These are phyloP conservation scores for Magallana ariakensis DNA, from an alignment of 1,140 invertebrate species.

Conservation along the genomic window DNA sequence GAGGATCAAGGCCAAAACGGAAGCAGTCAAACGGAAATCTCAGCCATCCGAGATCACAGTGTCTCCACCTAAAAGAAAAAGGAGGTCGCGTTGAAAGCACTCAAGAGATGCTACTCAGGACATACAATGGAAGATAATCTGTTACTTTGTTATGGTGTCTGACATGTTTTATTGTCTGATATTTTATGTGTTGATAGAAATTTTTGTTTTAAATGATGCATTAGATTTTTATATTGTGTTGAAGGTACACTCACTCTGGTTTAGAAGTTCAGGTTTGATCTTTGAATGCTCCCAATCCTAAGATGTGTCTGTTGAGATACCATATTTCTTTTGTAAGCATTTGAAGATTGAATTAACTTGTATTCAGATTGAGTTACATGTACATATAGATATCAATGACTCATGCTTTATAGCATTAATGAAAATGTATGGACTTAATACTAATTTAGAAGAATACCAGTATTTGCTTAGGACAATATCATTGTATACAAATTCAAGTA, in stretches of 20 bases:
- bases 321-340: too few species aligned
- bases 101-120: neutral
- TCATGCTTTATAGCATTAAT: too few species aligned
- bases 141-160: neutral
- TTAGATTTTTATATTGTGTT: neutral
- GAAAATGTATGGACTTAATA: too few species aligned
- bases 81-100: neutral
- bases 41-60: neutral
- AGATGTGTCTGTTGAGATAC: too few species aligned
- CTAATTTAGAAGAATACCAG: too few species aligned
- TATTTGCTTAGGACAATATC: too few species aligned
- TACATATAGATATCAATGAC: too few species aligned
- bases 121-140: neutral
- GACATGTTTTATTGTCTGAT: neutral
- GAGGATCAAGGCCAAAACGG: constrained; percentile 5
- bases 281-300: too few species aligned
- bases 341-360: too few species aligned
- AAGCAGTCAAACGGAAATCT: neutral
- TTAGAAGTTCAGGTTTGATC: too few species aligned
- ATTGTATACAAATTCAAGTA: too few species aligned
- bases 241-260: neutral
- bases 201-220: neutral
- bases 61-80: neutral
- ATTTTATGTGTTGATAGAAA: neutral
- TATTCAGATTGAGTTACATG: too few species aligned